Percentiles rank a stretch among this genome's conserved stretches.
Conservation (phyloP, 2,113 vertebrate genomes). For the Arvicanthis niloticus region DNA sequence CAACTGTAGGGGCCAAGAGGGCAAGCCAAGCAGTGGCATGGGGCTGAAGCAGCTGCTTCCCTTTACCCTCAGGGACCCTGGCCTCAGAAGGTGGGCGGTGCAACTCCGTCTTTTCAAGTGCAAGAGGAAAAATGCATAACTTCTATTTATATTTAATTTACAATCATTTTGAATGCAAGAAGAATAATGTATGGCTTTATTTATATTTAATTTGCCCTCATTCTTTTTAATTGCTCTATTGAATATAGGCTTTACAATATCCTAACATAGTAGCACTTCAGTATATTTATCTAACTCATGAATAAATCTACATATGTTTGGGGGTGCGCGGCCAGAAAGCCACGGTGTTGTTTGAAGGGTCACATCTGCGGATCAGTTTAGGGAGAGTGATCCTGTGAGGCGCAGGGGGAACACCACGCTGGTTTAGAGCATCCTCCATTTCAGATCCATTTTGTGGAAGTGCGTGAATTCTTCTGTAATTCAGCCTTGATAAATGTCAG, state of each 20-base stretch:
- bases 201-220: constrained; percentile 52
- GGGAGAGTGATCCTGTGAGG: background rate
- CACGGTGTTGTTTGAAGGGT: background rate
- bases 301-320: constrained; percentile 32
- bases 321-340: background rate
- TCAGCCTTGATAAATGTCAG: constrained; percentile 62
- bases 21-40: background rate
- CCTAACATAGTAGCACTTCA: constrained; percentile 22
- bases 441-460: constrained; percentile 53
- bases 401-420: background rate
- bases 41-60: background rate
- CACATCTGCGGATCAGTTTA: background rate
- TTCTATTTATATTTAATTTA: constrained; percentile 53
- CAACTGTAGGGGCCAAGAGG: background rate
- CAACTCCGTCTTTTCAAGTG: background rate
- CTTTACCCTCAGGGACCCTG: background rate
- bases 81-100: background rate
- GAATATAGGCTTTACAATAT: constrained; percentile 39
- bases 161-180: background rate
- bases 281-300: constrained; percentile 41
- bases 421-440: constrained; percentile 3
- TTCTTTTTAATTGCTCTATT: constrained; percentile 53
- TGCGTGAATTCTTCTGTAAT: background rate
- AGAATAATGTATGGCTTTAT: constrained; percentile 19
- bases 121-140: background rate